phyloP scores from a whole-genome alignment of 1,140 invertebrate species.

The Xylocopa sonorina region DNA sequence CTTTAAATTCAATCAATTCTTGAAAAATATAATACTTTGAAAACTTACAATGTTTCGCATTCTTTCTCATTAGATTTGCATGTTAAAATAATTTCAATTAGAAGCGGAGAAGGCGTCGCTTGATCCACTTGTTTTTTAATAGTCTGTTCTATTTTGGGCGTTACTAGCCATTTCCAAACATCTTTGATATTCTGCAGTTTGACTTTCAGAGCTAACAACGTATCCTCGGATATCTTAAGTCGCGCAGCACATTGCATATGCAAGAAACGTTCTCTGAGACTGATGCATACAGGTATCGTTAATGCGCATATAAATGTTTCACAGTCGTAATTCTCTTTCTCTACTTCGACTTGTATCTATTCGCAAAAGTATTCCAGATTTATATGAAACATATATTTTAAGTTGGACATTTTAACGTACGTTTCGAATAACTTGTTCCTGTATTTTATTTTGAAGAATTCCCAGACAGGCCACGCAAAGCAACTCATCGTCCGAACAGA shows the following conservation, averaged over 20 bases:
- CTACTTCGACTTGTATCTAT: constrained; percentile 76
- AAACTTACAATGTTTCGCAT: constrained; percentile 82
- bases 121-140: constrained; percentile 79
- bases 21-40: not conserved
- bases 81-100: constrained; percentile 81
- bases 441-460: constrained; percentile 83
- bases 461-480: constrained; percentile 85
- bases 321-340: constrained; percentile 77
- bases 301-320: constrained; percentile 81
- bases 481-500: constrained; percentile 65
- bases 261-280: constrained; percentile 80
- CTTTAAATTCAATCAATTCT: not conserved
- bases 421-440: constrained; percentile 78
- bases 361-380: constrained; percentile 53
- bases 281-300: constrained; percentile 80
- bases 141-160: constrained; percentile 77
- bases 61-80: constrained; percentile 83
- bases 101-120: constrained; percentile 80
- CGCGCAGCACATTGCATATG: constrained; percentile 74
- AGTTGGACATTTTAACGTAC: constrained; percentile 72
- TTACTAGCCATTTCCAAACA: constrained; percentile 85
- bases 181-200: constrained; percentile 84
- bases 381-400: constrained; percentile 5
- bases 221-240: constrained; percentile 60
- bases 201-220: constrained; percentile 55